A percentile compares a stretch with the other conserved stretches of the same genome.
phyloP scores from a whole-genome alignment of 2,113 vertebrate genomes.

The Phaethon lepturus region DNA sequence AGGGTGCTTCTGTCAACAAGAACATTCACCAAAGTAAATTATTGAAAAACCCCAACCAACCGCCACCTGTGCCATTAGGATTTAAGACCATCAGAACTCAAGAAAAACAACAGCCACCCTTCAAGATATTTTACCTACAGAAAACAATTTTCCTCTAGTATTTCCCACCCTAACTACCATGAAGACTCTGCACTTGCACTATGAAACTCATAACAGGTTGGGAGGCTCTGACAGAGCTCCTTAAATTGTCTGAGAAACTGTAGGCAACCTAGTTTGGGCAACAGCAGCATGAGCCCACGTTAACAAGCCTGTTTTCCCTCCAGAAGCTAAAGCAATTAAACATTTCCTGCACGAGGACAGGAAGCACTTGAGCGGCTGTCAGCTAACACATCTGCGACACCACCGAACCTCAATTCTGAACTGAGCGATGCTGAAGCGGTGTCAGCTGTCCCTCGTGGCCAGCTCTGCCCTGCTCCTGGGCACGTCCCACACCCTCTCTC shows the following conservation, averaged over 20 bases:
- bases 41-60: not conserved
- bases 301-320: not conserved
- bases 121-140: not conserved
- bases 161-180: not conserved
- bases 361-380: not conserved
- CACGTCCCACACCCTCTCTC: fast-evolving
- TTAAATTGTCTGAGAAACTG: not conserved
- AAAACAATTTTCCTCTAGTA: not conserved
- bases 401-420: fast-evolving
- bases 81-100: not conserved
- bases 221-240: not conserved
- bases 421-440: fast-evolving
- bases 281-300: not conserved
- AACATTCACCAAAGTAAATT: not conserved
- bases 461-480: not conserved
- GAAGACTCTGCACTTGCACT: not conserved
- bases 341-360: fast-evolving
- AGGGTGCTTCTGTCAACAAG: not conserved
- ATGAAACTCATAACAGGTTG: not conserved
- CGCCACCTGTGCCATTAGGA: not conserved
- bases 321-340: not conserved
- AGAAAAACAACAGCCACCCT: not conserved
- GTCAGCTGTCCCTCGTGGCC: fast-evolving
- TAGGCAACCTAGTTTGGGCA: not conserved
- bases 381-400: not conserved